Conservation (phyloP, 2,797 vertebrate genomes). For the Apodemus agrarius region DNA sequence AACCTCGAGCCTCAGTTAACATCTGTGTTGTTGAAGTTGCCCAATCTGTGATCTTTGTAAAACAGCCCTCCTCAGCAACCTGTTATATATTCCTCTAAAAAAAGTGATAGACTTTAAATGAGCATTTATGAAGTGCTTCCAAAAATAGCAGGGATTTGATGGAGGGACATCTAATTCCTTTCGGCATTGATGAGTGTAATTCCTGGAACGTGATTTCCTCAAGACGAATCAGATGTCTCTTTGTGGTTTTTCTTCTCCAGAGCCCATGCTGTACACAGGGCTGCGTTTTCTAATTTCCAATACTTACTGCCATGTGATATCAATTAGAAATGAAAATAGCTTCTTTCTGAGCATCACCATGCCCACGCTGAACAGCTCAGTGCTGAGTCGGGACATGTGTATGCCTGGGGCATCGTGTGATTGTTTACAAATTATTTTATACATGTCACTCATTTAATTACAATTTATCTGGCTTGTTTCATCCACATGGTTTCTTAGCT, state of each 20-base stretch:
- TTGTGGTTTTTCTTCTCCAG: conserved; percentile 36
- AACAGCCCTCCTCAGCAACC: neutral
- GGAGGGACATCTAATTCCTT: neutral
- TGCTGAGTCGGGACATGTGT: neutral
- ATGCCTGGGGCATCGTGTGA: neutral
- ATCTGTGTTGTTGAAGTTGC: neutral
- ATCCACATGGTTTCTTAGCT: conserved; percentile 10
- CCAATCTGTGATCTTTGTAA: neutral
- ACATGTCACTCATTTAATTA: neutral
- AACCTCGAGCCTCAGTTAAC: neutral
- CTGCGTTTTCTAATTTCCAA: conserved; percentile 32
- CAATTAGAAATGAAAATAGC: conserved; percentile 48
- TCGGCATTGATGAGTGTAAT: neutral
- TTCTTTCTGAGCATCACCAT: neutral
- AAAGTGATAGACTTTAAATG: neutral
- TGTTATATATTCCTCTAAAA: neutral
- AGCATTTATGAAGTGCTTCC: neutral
- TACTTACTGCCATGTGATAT: conserved; percentile 17
- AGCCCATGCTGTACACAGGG: neutral
- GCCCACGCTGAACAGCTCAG: neutral
- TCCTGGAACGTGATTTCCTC: conserved; percentile 14
- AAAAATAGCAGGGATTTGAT: neutral
- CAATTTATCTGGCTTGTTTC: conserved; percentile 31
- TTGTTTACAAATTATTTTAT: conserved; percentile 2
- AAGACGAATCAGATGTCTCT: conserved; percentile 16